Conservation (phyloP, 2,797 vertebrate genomes). For the Taenioides sp. region DNA sequence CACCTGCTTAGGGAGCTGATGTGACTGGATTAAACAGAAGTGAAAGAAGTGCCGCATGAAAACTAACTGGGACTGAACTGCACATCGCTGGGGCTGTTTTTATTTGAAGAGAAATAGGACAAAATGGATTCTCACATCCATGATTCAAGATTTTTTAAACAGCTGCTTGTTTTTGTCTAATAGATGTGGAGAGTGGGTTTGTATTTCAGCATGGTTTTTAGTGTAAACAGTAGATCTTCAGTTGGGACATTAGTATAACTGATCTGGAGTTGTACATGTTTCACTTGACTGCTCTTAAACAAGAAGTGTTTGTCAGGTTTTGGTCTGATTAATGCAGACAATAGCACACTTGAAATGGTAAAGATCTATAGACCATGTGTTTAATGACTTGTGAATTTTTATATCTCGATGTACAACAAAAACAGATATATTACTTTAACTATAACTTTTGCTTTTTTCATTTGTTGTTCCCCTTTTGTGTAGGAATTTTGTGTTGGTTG, state of each 20-base stretch:
- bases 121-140: slow-evolving; percentile 10
- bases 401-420: slow-evolving; percentile 41
- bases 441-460: slow-evolving; percentile 36
- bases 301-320: slow-evolving; percentile 24
- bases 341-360: slow-evolving; percentile 45
- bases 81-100: slow-evolving; percentile 31
- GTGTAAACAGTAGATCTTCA: slow-evolving; percentile 64
- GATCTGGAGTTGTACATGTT: slow-evolving; percentile 50
- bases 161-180: slow-evolving; percentile 6
- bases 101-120: slow-evolving; percentile 14
- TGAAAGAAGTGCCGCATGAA: slow-evolving; percentile 69
- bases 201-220: slow-evolving; percentile 58
- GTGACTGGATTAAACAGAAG: slow-evolving; percentile 76
- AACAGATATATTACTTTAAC: slow-evolving; percentile 31
- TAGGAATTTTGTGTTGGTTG: slow-evolving; percentile 32
- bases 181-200: slow-evolving; percentile 54
- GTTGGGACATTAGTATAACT: slow-evolving; percentile 62
- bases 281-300: slow-evolving; percentile 66
- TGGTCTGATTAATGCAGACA: slow-evolving; percentile 57
- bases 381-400: slow-evolving; percentile 55
- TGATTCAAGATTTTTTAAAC: slow-evolving; percentile 12
- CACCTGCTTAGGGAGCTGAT: slow-evolving; percentile 78
- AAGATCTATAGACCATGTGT: slow-evolving; percentile 32
- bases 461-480: slow-evolving; percentile 24
- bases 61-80: slow-evolving; percentile 37